Percentiles rank a stretch among this genome's conserved stretches.
phyloP scores from a whole-genome alignment of 2,113 vertebrate genomes.

The Aspiorhynchus laticeps region DNA sequence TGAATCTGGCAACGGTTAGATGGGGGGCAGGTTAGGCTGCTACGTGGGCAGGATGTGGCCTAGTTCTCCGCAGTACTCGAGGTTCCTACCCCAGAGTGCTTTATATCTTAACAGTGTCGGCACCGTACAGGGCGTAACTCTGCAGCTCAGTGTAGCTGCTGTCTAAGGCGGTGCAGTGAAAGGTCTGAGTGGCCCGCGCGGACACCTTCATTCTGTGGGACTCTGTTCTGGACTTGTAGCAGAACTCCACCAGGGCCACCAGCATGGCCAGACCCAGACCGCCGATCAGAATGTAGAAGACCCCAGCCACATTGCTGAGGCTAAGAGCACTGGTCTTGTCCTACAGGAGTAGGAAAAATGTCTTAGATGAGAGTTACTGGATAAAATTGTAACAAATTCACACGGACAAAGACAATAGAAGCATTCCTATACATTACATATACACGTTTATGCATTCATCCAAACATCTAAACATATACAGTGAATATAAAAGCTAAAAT shows the following conservation, averaged over 20 bases:
- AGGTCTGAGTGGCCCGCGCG: conserved; percentile 76
- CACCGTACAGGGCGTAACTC: conserved; percentile 79
- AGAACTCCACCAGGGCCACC: conserved; percentile 99
- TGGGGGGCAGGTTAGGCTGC: conserved; percentile 56
- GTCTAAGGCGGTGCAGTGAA: conserved; percentile 83
- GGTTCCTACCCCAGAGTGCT: conserved; percentile 73
- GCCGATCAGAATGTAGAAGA: conserved; percentile 99
- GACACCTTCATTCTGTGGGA: conserved; percentile 99
- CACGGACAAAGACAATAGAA: conserved; percentile 30
- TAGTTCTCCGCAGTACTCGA: neutral
- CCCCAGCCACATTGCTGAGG: conserved; percentile 98
- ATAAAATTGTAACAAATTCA: neutral
- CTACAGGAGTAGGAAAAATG: conserved; percentile 69
- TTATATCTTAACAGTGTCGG: conserved; percentile 82
- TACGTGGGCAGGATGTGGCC: conserved; percentile 63
- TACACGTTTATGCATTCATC: conserved; percentile 7
- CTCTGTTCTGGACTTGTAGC: conserved; percentile 99
- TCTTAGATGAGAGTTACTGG: conserved; percentile 33
- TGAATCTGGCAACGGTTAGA: conserved; percentile 68
- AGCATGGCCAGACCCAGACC: conserved; percentile 98
- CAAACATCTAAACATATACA: conserved; percentile 21
- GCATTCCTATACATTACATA: neutral
- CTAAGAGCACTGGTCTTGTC: conserved; percentile 99
- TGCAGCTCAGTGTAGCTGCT: conserved; percentile 80
- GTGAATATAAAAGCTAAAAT: neutral